Percentiles rank a stretch among this genome's conserved stretches.
phyloP scores from a whole-genome alignment of 2,797 vertebrate genomes.

The Hoplostethus atlanticus region DNA sequence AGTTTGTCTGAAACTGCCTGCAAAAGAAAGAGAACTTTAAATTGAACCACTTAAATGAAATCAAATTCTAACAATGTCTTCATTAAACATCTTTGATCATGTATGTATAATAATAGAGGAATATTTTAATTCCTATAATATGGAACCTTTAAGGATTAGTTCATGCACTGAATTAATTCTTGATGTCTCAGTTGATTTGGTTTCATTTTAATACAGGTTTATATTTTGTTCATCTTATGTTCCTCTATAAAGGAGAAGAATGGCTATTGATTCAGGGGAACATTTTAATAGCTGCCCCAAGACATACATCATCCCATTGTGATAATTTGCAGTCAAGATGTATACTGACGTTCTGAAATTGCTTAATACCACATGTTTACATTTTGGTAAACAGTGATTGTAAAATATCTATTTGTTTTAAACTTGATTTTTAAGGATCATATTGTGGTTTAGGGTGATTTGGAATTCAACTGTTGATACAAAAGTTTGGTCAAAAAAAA shows the following conservation, averaged over 20 bases:
- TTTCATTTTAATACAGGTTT: conserved; percentile 6
- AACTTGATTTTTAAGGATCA: conserved; percentile 59
- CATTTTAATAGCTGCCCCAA: neutral
- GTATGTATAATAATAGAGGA: too few relatives aligned
- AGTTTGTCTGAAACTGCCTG: too few relatives aligned
- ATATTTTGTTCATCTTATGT: conserved; percentile 10
- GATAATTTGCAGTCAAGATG: conserved; percentile 43
- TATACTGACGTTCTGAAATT: conserved; percentile 59
- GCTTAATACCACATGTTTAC: conserved; percentile 60
- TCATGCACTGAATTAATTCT: conserved; percentile 60
- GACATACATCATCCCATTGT: conserved; percentile 23
- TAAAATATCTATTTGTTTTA: conserved; percentile 65
- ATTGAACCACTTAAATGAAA: too few relatives aligned
- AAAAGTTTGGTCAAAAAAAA: conserved; percentile 49
- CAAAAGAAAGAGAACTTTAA: too few relatives aligned
- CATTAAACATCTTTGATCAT: too few relatives aligned
- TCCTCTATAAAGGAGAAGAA: conserved; percentile 5
- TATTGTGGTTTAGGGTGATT: conserved; percentile 55
- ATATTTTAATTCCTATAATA: too few relatives aligned
- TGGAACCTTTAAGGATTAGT: conserved; percentile 1
- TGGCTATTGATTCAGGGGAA: conserved; percentile 20
- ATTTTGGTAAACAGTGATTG: conserved; percentile 67
- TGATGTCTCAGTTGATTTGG: conserved; percentile 24
- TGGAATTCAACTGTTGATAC: conserved; percentile 53
- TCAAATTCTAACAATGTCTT: too few relatives aligned